phyloP scores from a whole-genome alignment of 1,140 invertebrate genomes.

The Heterodera carotae region DNA sequence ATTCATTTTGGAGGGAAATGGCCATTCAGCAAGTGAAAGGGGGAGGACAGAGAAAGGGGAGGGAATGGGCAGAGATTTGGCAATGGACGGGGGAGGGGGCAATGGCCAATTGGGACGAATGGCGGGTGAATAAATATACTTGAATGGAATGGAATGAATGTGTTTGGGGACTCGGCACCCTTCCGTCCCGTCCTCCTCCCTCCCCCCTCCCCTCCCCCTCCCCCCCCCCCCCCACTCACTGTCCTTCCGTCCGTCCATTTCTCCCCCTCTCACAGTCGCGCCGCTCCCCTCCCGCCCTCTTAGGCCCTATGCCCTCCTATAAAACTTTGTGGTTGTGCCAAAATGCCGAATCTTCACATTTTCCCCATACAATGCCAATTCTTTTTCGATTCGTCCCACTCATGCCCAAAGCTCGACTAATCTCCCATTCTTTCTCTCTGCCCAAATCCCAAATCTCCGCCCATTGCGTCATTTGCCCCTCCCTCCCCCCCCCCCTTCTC shows the following conservation, averaged over 20 bases:
- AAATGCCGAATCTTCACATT: neutral
- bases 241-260: neutral
- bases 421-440: no score
- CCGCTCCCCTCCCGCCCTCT: no score
- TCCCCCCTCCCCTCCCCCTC: neutral
- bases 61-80: neutral
- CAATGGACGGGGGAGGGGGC: neutral
- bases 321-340: constrained; percentile 1
- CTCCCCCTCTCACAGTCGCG: neutral
- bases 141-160: neutral
- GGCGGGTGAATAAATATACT: neutral
- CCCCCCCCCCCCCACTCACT: no score
- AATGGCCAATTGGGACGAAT: constrained; percentile 1
- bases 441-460: neutral
- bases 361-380: neutral
- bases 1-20: constrained; percentile 9
- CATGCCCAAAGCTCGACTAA: neutral
- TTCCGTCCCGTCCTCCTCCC: neutral
- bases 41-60: neutral
- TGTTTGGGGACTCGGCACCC: neutral
- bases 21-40: constrained; percentile 4
- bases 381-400: neutral
- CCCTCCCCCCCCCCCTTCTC: neutral
- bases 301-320: no score
- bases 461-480: constrained; percentile 2